phyloP scores from a whole-genome alignment of 1,140 invertebrate genomes.

The Micrasema minimum region DNA sequence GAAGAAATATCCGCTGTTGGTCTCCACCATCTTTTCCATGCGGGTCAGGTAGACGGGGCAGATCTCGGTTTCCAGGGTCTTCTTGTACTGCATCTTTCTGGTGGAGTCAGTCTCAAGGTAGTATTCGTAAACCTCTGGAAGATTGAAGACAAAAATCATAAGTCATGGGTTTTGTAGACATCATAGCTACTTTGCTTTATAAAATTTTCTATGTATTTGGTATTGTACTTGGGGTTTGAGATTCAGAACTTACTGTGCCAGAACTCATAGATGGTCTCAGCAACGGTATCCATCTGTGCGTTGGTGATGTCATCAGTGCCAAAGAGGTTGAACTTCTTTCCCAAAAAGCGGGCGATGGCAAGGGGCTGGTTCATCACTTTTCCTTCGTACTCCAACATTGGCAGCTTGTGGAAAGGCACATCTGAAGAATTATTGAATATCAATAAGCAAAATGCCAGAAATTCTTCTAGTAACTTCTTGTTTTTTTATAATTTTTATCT shows the following conservation, averaged over 20 bases:
- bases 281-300: slow-evolving; percentile 58
- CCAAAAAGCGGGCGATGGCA: slow-evolving; percentile 78
- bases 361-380: slow-evolving; percentile 75
- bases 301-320: slow-evolving; percentile 61
- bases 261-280: slow-evolving; percentile 59
- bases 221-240: neutral
- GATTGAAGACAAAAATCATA: neutral
- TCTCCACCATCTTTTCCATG: slow-evolving; percentile 59
- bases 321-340: slow-evolving; percentile 62
- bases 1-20: slow-evolving; percentile 58
- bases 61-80: slow-evolving; percentile 56
- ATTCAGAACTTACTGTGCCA: slow-evolving; percentile 56
- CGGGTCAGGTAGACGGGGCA: slow-evolving; percentile 58
- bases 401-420: slow-evolving; percentile 78
- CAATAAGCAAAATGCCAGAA: neutral
- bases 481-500: neutral
- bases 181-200: no score
- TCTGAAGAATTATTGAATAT: slow-evolving; percentile 9
- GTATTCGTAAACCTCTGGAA: slow-evolving; percentile 41
- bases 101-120: slow-evolving; percentile 54
- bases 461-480: neutral
- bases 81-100: slow-evolving; percentile 56
- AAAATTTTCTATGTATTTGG: neutral
- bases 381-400: slow-evolving; percentile 78
- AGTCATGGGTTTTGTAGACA: neutral